Conservation (phyloP, 2,888 invertebrate species). For the Euspilapteryx auroguttella region DNA sequence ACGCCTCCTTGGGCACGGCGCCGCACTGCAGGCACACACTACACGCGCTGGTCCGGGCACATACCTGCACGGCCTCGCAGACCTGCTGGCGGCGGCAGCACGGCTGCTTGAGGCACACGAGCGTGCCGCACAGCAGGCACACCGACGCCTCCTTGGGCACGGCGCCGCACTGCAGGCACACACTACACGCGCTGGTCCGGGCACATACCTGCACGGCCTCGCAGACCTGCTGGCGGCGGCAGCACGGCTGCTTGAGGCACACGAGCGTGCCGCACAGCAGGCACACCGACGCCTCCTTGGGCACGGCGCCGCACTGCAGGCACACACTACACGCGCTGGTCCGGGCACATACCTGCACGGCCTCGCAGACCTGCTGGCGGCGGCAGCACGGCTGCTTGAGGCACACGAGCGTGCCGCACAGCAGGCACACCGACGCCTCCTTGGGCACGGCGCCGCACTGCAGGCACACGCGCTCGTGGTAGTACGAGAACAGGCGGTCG, state of each 20-base stretch:
- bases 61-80: constrained; percentile 77
- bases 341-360: constrained; percentile 67
- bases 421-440: constrained; percentile 86
- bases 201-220: constrained; percentile 76
- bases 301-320: constrained; percentile 84
- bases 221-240: constrained; percentile 78
- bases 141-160: constrained; percentile 86
- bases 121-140: constrained; percentile 89
- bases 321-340: no score
- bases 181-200: no score
- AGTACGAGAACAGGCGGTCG: constrained; percentile 81
- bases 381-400: constrained; percentile 88
- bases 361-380: constrained; percentile 81
- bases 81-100: constrained; percentile 84
- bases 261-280: constrained; percentile 87
- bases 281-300: constrained; percentile 80
- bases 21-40: no score
- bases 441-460: constrained; percentile 86
- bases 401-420: constrained; percentile 92
- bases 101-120: constrained; percentile 87
- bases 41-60: neutral
- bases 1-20: constrained; percentile 82
- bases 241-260: constrained; percentile 87
- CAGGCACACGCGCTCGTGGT: constrained; percentile 86
- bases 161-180: no score